phyloP scores from a whole-genome alignment of 2,888 invertebrate species.

The Antitype chi region DNA sequence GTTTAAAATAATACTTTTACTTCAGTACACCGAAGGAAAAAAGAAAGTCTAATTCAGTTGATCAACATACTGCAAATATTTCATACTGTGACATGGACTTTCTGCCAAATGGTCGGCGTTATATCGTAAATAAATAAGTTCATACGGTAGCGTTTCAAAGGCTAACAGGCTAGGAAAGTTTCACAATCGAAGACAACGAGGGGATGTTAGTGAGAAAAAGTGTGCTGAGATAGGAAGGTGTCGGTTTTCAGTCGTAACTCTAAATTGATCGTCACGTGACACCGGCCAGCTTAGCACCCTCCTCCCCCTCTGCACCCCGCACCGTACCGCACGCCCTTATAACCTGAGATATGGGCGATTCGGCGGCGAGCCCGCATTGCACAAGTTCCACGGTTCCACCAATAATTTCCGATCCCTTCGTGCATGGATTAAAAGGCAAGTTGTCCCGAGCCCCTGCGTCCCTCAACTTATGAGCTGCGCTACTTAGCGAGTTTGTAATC shows the following conservation, averaged over 20 bases:
- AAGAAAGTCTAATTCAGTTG: no score
- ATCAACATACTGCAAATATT: no score
- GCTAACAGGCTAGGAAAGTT: no score
- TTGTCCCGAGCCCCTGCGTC: neutral
- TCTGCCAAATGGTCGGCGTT: no score
- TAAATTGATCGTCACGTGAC: slow-evolving; percentile 80
- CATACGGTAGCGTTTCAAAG: no score
- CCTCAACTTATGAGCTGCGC: neutral
- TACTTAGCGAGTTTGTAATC: slow-evolving; percentile 39
- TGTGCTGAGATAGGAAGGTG: slow-evolving; percentile 61
- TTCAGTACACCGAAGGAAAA: no score
- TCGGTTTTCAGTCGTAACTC: slow-evolving; percentile 77
- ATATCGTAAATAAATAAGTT: no score
- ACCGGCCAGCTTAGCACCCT: slow-evolving; percentile 69
- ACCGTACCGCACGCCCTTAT: slow-evolving; percentile 57
- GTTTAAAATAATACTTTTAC: no score
- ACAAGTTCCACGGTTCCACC: slow-evolving; percentile 74
- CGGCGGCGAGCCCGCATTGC: slow-evolving; percentile 70
- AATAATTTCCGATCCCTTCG: slow-evolving; percentile 77
- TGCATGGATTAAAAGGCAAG: slow-evolving; percentile 53
- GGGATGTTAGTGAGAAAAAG: slow-evolving; percentile 60
- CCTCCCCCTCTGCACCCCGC: slow-evolving; percentile 32
- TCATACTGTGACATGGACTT: no score
- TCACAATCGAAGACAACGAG: slow-evolving; percentile 38
- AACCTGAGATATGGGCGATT: slow-evolving; percentile 73